Conservation (phyloP, 1,140 invertebrate genomes). For the Heliothis virescens region DNA sequence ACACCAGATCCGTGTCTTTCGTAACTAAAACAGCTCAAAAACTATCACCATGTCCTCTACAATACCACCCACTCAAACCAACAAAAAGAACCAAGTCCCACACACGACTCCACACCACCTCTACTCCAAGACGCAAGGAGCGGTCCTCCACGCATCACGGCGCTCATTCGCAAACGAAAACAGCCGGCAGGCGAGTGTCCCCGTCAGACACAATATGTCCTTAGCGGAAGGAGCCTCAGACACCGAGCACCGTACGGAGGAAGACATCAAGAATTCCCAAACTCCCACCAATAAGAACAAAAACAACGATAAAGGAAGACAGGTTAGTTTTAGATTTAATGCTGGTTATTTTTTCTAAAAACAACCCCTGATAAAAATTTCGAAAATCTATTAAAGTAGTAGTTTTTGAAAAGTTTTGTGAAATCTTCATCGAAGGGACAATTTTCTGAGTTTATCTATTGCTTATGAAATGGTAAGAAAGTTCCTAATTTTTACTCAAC, state of each 20-base stretch:
- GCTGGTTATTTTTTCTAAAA: neutral
- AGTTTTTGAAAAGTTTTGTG: too few species aligned
- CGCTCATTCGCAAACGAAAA: conserved; percentile 69
- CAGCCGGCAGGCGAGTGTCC: conserved; percentile 51
- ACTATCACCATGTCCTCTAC: too few species aligned
- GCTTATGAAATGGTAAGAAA: too few species aligned
- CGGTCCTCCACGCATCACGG: conserved; percentile 68
- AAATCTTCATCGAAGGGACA: too few species aligned
- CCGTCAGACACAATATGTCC: conserved; percentile 78
- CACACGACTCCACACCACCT: conserved; percentile 61
- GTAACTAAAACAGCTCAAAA: too few species aligned
- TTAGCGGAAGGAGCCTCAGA: conserved; percentile 80
- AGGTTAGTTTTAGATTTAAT: conserved; percentile 58
- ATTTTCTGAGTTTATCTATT: too few species aligned
- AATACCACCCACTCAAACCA: conserved; percentile 13
- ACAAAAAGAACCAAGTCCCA: conserved; percentile 30
- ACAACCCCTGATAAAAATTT: too few species aligned
- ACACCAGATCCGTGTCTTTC: too few species aligned
- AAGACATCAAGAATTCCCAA: conserved; percentile 40
- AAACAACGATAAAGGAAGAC: conserved; percentile 65
- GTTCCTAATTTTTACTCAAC: too few species aligned
- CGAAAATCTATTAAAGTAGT: too few species aligned
- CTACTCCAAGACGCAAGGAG: conserved; percentile 61
- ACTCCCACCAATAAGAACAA: conserved; percentile 35
- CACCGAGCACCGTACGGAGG: conserved; percentile 70